phyloP scores from a whole-genome alignment of 2,888 invertebrate genomes.

The Ligdia adustata region DNA sequence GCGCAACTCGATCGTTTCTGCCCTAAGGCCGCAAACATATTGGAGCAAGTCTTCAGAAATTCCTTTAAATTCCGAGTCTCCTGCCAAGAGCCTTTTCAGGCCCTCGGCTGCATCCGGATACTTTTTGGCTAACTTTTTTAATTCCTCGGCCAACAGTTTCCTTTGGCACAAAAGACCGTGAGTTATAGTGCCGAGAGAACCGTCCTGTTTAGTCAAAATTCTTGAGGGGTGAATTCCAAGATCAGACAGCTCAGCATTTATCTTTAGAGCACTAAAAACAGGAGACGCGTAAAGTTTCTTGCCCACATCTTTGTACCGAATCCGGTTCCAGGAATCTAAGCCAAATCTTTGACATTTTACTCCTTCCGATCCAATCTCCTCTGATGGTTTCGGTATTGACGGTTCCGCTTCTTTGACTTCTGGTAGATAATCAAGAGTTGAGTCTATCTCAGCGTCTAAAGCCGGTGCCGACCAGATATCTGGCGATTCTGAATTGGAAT shows the following conservation, averaged over 20 bases:
- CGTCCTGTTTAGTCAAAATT: background rate
- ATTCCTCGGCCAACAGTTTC: background rate
- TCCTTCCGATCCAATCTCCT: background rate
- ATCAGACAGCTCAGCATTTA: background rate
- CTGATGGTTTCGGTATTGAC: background rate
- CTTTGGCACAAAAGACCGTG: background rate
- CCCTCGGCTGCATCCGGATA: background rate
- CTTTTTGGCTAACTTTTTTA: background rate
- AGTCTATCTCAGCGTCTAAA: background rate
- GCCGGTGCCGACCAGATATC: background rate
- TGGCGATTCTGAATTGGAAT: background rate
- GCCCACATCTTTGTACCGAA: background rate
- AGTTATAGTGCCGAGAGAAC: background rate
- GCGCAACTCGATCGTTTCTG: background rate
- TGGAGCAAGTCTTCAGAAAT: background rate
- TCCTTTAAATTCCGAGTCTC: background rate
- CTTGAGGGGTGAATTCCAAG: background rate
- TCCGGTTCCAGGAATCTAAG: background rate
- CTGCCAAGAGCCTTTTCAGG: background rate
- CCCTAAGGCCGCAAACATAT: background rate
- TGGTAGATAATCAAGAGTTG: background rate
- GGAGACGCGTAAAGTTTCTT: background rate
- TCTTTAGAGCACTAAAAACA: background rate
- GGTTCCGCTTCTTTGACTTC: background rate
- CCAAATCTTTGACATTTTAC: background rate